phyloP scores from a whole-genome alignment of 2,797 vertebrate genomes.

The Hafferia zeledoni region DNA sequence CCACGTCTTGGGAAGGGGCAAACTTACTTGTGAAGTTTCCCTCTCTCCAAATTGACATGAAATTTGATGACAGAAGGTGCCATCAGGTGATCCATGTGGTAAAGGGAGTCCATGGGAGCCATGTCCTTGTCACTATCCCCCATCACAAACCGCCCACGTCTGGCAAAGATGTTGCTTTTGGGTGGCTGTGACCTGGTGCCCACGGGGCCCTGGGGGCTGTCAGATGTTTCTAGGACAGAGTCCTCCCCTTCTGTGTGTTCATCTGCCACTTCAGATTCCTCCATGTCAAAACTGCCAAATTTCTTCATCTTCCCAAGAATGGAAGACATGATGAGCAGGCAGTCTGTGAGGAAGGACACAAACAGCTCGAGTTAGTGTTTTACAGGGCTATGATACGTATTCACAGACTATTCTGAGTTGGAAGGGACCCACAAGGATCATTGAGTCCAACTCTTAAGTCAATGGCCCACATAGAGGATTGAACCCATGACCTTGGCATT shows the following conservation, averaged over 20 bases:
- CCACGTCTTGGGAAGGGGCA: not conserved
- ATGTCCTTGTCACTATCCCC: slow-evolving; percentile 67
- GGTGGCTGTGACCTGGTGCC: slow-evolving; percentile 31
- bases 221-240: slow-evolving; percentile 5
- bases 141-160: slow-evolving; percentile 72
- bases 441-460: too few relatives aligned
- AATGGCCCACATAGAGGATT: too few relatives aligned
- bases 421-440: too few relatives aligned
- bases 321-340: slow-evolving; percentile 34
- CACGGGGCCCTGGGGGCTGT: slow-evolving; percentile 13
- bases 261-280: slow-evolving; percentile 70
- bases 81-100: slow-evolving; percentile 79
- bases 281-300: slow-evolving; percentile 69
- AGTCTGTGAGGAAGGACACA: slow-evolving; percentile 20
- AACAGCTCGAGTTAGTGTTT: not conserved
- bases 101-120: slow-evolving; percentile 88
- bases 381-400: not conserved
- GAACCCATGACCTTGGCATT: too few relatives aligned
- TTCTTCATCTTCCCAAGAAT: slow-evolving; percentile 81
- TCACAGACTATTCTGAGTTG: too few relatives aligned
- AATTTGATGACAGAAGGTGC: slow-evolving; percentile 77
- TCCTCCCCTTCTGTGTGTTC: slow-evolving; percentile 79
- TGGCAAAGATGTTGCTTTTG: slow-evolving; percentile 68
- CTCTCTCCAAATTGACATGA: slow-evolving; percentile 76
- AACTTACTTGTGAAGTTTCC: slow-evolving; percentile 72